phyloP scores from a whole-genome alignment of 2,113 vertebrate genomes.

The Eretmochelys imbricata region DNA sequence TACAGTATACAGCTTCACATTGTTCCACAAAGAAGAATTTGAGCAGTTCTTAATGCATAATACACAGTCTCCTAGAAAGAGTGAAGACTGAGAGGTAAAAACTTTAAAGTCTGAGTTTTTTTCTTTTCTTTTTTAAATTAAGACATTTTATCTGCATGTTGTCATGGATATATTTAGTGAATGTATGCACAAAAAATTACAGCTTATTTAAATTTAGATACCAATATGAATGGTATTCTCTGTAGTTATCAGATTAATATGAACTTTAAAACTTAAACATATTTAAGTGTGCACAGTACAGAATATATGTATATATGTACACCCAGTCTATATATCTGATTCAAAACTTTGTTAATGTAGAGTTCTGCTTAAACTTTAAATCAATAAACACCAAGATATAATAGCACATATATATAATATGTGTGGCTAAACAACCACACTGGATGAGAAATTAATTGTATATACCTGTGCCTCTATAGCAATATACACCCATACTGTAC shows the following conservation, averaged over 20 bases:
- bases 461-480: slow-evolving; percentile 31
- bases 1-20: slow-evolving; percentile 83
- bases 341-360: slow-evolving; percentile 4
- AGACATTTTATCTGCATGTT: slow-evolving; percentile 68
- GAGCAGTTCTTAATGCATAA: slow-evolving; percentile 76
- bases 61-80: slow-evolving; percentile 75
- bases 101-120: slow-evolving; percentile 66
- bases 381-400: slow-evolving; percentile 42
- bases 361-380: slow-evolving; percentile 56
- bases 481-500: slow-evolving; percentile 37
- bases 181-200: slow-evolving; percentile 40
- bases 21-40: slow-evolving; percentile 78
- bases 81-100: slow-evolving; percentile 78
- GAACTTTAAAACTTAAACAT: background rate
- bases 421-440: background rate
- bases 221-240: slow-evolving; percentile 26
- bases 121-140: slow-evolving; percentile 61
- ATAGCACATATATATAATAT: slow-evolving; percentile 19
- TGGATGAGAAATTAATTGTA: background rate
- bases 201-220: slow-evolving; percentile 60
- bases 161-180: slow-evolving; percentile 9
- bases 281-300: background rate
- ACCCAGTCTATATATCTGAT: background rate
- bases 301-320: background rate
- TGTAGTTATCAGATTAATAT: slow-evolving; percentile 25